phyloP scores from a whole-genome alignment of 2,797 vertebrate species.

The Taeniopygia guttata region DNA sequence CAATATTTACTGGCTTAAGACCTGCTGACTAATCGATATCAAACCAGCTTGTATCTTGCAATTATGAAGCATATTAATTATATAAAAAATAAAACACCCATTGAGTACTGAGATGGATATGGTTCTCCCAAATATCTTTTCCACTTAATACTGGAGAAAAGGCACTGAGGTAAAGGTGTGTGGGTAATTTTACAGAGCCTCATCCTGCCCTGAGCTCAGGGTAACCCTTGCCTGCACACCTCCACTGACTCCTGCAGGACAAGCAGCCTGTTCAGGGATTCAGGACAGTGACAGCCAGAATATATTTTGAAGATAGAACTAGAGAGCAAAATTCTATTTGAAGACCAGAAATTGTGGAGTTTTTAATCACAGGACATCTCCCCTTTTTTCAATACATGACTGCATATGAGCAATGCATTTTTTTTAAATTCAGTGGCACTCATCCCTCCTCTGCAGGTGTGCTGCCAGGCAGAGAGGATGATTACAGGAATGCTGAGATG shows the following conservation, averaged over 20 bases:
- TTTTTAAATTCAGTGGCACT: not conserved
- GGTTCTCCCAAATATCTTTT: not conserved
- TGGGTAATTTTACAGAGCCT: not conserved
- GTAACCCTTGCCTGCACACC: not conserved
- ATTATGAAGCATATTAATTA: not conserved
- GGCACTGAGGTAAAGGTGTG: not conserved
- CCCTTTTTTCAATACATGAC: not conserved
- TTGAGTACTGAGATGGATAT: not conserved
- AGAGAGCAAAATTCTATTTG: not conserved
- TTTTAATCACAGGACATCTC: not conserved
- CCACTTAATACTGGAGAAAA: not conserved
- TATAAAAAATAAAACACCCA: not conserved
- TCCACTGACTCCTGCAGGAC: not conserved
- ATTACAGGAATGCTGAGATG: not conserved
- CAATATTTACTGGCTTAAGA: not conserved
- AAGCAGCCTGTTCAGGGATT: not conserved
- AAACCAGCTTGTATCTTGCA: not conserved
- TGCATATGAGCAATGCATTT: fast-evolving
- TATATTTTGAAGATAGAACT: fast-evolving
- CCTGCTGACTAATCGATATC: not conserved
- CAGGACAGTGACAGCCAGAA: not conserved
- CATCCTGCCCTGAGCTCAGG: not conserved
- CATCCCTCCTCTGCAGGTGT: not conserved
- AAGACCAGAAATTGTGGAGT: not conserved
- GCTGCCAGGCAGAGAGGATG: not conserved